These are phyloP conservation scores for Nematolebias whitei DNA, from an alignment of 2,113 vertebrate species.

Conservation along the genomic window DNA sequence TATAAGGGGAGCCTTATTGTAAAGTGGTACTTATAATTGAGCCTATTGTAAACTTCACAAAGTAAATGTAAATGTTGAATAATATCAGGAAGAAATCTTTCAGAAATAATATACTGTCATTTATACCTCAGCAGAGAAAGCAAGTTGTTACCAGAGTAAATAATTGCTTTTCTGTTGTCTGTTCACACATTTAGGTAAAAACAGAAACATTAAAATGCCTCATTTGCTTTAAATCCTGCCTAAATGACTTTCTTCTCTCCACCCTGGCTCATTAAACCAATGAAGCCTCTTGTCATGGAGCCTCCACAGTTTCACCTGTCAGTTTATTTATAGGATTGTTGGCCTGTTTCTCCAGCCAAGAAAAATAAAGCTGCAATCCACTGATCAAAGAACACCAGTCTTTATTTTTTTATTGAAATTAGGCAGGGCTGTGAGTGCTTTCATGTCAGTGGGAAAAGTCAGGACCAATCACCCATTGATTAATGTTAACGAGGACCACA, in stretches of 20 bases:
- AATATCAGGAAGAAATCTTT: not conserved
- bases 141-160: slow-evolving; percentile 7
- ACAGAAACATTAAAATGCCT: not conserved
- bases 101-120: not conserved
- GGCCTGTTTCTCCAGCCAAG: slow-evolving; percentile 14
- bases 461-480: not conserved
- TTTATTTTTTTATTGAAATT: slow-evolving; percentile 32
- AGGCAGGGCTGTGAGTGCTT: not conserved
- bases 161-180: not conserved
- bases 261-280: slow-evolving; percentile 21
- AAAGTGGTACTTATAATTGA: too few species aligned
- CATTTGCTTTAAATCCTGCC: not conserved
- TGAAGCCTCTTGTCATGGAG: not conserved
- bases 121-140: too few species aligned
- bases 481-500: slow-evolving; percentile 37
- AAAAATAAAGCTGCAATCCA: slow-evolving; percentile 4
- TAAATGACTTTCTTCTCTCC: not conserved
- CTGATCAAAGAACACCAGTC: slow-evolving; percentile 29
- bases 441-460: slow-evolving; percentile 27
- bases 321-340: slow-evolving; percentile 6
- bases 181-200: slow-evolving; percentile 7
- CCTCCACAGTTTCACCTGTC: slow-evolving; percentile 12
- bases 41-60: too few species aligned
- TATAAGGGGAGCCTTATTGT: too few species aligned
- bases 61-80: not conserved